phyloP scores from a whole-genome alignment of 2,113 vertebrate species.

The Lagopus muta region DNA sequence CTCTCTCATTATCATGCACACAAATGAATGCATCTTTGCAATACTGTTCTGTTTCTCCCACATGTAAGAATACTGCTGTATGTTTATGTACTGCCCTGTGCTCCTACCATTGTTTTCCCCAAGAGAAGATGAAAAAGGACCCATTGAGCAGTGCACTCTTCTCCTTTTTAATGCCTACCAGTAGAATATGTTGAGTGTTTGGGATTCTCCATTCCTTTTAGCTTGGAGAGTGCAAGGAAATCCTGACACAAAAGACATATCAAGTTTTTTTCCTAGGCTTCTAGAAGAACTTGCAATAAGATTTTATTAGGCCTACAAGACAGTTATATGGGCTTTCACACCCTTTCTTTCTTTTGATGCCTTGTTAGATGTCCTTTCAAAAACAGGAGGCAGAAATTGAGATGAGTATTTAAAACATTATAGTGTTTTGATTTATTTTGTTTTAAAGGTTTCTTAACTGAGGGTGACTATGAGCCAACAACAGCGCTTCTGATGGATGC shows the following conservation, averaged over 20 bases:
- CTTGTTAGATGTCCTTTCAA: not conserved
- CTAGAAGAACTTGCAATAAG: not conserved
- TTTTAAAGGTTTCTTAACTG: conserved; percentile 66
- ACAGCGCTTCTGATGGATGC: conserved; percentile 56
- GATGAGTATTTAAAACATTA: not conserved
- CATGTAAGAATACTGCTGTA: not conserved
- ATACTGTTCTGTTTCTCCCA: not conserved
- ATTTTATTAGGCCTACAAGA: not conserved
- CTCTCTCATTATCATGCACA: not conserved
- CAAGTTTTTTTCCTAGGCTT: not conserved
- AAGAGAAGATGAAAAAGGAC: not conserved
- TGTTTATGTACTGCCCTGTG: not conserved
- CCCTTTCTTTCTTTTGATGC: not conserved
- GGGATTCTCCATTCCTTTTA: not conserved
- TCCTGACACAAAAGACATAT: not conserved
- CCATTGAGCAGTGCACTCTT: not conserved
- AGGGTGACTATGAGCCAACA: conserved; percentile 57
- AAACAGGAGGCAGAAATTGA: not conserved
- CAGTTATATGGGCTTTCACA: not conserved
- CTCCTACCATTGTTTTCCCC: accelerated
- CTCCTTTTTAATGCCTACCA: not conserved
- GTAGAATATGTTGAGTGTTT: not conserved
- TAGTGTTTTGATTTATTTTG: not conserved
- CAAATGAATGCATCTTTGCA: not conserved
- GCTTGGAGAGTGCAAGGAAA: not conserved